Conservation (phyloP, 2,113 vertebrate genomes). For the Ptilorrhoa leucosticta region DNA sequence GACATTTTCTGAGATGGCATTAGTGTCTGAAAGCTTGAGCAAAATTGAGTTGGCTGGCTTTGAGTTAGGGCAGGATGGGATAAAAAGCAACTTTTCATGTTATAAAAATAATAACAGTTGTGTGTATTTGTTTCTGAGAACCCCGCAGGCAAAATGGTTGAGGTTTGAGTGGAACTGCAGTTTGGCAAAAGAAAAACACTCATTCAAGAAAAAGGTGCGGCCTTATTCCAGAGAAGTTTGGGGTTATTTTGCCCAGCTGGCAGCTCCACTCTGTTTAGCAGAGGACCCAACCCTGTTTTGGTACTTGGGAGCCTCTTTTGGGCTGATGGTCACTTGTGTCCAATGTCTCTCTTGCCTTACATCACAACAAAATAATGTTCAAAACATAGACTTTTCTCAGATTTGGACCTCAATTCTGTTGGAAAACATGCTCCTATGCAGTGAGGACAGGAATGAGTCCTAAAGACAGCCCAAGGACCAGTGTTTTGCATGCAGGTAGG, state of each 20-base stretch:
- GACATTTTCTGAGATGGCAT: background rate
- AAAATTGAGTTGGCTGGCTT: background rate
- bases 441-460: background rate
- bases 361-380: background rate
- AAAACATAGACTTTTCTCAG: background rate
- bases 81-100: background rate
- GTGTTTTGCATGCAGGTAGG: background rate
- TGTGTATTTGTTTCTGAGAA: background rate
- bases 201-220: background rate
- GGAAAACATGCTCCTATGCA: background rate
- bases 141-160: background rate
- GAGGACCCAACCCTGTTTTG: background rate
- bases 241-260: background rate
- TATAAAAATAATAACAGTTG: background rate
- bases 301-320: background rate
- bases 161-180: background rate
- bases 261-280: background rate
- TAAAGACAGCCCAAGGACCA: background rate
- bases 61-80: background rate
- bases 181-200: background rate
- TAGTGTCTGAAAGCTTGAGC: background rate
- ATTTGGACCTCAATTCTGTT: background rate
- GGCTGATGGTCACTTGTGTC: background rate
- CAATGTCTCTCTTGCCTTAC: background rate
- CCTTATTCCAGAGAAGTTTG: background rate